Conservation (phyloP, 2,888 invertebrate species). For the Zygogramma bicolorata region DNA sequence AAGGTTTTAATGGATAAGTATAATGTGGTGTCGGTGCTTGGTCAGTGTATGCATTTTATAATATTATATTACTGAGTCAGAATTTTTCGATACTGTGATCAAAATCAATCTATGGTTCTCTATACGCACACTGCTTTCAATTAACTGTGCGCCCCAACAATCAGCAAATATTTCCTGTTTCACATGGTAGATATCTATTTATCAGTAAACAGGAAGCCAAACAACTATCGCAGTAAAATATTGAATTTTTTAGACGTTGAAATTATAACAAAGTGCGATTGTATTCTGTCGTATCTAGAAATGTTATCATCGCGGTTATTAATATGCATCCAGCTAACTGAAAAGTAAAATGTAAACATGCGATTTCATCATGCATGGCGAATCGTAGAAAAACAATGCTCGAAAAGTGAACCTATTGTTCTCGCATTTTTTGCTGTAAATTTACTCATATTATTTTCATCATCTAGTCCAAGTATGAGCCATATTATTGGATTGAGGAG, state of each 20-base stretch:
- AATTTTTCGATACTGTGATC: too few species aligned
- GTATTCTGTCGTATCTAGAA: not conserved
- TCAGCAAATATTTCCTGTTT: constrained; percentile 34
- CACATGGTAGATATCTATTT: constrained; percentile 33
- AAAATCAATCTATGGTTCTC: not conserved
- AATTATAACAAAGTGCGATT: constrained; percentile 17
- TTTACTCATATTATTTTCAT: not conserved
- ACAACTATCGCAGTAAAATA: constrained; percentile 28
- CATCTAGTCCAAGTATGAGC: too few species aligned
- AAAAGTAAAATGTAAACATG: not conserved
- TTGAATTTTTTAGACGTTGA: constrained; percentile 21
- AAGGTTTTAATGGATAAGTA: too few species aligned
- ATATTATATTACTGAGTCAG: too few species aligned
- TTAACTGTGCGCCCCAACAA: constrained; percentile 10
- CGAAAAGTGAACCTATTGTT: not conserved
- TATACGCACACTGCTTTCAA: not conserved
- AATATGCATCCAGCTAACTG: constrained; percentile 3
- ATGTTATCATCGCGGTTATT: constrained; percentile 8
- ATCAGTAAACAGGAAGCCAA: constrained; percentile 37
- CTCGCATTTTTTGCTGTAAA: not conserved
- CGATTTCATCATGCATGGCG: constrained; percentile 3
- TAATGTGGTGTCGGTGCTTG: too few species aligned
- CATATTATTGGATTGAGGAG: too few species aligned
- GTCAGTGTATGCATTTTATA: too few species aligned
- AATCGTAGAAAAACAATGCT: not conserved